Conservation (phyloP, 2,113 vertebrate genomes). For the Hyperoodon ampullatus region DNA sequence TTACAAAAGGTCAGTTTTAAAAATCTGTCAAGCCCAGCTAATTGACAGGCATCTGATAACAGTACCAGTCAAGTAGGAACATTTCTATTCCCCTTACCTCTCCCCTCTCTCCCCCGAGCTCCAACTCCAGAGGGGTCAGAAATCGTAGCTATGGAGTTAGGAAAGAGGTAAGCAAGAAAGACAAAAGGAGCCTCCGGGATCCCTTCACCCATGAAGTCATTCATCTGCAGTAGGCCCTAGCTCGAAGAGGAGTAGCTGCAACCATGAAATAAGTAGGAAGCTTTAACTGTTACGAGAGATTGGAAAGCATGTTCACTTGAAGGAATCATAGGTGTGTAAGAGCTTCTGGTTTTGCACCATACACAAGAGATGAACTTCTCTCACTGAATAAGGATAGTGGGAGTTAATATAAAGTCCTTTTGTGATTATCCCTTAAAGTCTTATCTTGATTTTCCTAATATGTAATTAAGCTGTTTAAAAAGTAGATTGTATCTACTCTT, state of each 20-base stretch:
- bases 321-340: background rate
- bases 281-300: background rate
- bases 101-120: background rate
- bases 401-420: background rate
- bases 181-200: background rate
- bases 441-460: background rate
- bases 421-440: background rate
- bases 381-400: background rate
- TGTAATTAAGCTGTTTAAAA: background rate
- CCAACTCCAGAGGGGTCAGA: background rate
- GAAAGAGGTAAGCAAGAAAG: background rate
- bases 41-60: background rate
- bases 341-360: background rate
- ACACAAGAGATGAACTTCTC: background rate
- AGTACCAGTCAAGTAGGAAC: slow-evolving; percentile 2
- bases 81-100: background rate
- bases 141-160: background rate
- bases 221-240: background rate
- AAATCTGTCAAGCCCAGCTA: background rate
- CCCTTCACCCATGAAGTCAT: background rate
- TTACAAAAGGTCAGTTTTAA: slow-evolving; percentile 11
- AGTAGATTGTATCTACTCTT: background rate
- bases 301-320: background rate
- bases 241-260: background rate
- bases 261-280: background rate